phyloP scores from a whole-genome alignment of 2,888 invertebrate genomes.

The Hipparchia semele region DNA sequence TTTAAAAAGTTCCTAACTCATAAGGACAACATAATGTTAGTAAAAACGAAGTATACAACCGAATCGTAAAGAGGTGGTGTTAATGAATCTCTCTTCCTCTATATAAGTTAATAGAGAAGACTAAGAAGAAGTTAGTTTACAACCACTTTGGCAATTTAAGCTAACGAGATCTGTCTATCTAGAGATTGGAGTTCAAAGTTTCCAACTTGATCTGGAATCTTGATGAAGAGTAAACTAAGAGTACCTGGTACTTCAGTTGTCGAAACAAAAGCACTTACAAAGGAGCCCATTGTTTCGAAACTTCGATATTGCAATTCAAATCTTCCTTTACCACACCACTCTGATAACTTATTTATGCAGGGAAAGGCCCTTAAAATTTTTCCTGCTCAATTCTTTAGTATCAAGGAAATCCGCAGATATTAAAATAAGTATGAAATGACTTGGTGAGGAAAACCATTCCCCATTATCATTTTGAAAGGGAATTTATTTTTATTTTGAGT shows the following conservation, averaged over 20 bases:
- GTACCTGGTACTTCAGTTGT: conserved; percentile 14
- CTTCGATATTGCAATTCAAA: conserved; percentile 31
- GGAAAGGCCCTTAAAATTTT: background rate
- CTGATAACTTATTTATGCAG: conserved; percentile 12
- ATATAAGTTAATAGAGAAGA: background rate
- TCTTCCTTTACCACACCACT: conserved; percentile 22
- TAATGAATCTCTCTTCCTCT: background rate
- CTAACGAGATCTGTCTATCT: background rate
- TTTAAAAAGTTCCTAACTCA: too few species aligned
- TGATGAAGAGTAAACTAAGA: background rate
- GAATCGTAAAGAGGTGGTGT: background rate
- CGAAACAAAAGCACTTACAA: conserved; percentile 32
- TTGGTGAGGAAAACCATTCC: background rate
- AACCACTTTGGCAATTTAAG: background rate
- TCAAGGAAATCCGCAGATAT: background rate
- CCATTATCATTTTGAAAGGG: background rate
- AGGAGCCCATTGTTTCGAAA: conserved; percentile 29
- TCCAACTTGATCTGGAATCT: background rate
- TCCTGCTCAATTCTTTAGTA: background rate
- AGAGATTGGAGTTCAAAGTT: background rate
- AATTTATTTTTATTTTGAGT: background rate
- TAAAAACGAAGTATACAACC: too few species aligned
- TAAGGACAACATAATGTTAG: too few species aligned
- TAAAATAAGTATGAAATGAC: background rate
- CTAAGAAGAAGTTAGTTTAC: background rate